Conservation (phyloP, 2,113 vertebrate genomes). For the Sinocyclocheilus grahami region DNA sequence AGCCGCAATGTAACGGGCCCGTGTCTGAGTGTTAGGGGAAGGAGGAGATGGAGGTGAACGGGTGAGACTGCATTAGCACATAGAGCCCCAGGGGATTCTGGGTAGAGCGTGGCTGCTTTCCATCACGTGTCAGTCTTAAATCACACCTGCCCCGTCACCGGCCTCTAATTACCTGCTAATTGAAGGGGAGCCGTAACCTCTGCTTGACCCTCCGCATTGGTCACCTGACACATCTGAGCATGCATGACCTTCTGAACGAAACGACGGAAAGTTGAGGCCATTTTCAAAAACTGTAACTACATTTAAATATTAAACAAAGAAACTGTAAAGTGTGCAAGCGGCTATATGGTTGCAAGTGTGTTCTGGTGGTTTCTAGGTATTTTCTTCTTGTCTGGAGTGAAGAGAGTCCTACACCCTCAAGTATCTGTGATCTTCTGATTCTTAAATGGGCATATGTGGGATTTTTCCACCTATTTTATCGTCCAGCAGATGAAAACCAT, state of each 20-base stretch:
- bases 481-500: not conserved
- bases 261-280: not conserved
- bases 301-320: not conserved
- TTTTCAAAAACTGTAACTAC: too few species aligned
- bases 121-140: constrained; percentile 46
- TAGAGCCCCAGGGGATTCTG: constrained; percentile 22
- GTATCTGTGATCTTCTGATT: not conserved
- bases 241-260: not conserved
- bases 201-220: constrained; percentile 46
- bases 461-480: too few species aligned
- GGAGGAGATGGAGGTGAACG: constrained; percentile 39
- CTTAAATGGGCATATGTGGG: not conserved
- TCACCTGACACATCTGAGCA: not conserved
- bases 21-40: not conserved
- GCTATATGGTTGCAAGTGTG: not conserved
- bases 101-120: constrained; percentile 40
- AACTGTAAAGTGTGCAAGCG: not conserved
- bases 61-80: constrained; percentile 58
- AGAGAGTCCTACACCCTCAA: too few species aligned
- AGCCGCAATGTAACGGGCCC: not conserved
- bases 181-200: constrained; percentile 51
- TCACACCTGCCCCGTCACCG: constrained; percentile 36
- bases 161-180: constrained; percentile 59
- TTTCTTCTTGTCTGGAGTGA: not conserved
- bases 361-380: not conserved